Evolutionary conservation across 2,888 invertebrate species (phyloP).

Genomic region (Nebria brevicollis): DNA sequence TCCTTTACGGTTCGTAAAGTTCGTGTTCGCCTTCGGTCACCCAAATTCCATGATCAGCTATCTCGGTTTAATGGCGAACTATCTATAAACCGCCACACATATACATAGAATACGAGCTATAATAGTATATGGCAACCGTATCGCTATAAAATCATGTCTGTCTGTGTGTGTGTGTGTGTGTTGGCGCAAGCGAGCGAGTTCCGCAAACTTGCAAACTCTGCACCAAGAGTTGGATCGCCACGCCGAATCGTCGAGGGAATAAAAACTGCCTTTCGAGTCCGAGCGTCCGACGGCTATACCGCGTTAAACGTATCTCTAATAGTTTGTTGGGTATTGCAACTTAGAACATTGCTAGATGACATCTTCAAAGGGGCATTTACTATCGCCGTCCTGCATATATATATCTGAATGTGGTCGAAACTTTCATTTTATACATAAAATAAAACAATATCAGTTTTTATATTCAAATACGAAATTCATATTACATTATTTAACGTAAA

Average conservation of each 20-base stretch:
- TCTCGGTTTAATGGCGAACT: constrained; percentile 18
- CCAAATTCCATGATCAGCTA: constrained; percentile 41
- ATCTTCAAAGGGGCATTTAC: no score
- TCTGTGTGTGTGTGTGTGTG: constrained; percentile 16
- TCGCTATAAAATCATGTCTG: constrained; percentile 26
- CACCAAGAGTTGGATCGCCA: constrained; percentile 3
- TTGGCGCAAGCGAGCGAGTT: constrained; percentile 7
- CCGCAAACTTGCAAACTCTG: constrained; percentile 39
- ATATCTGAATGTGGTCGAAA: no score
- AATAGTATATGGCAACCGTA: constrained; percentile 8
- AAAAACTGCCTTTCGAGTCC: not conserved
- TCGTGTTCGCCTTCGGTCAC: constrained; percentile 39
- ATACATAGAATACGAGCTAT: not conserved
- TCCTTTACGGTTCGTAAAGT: constrained; percentile 41
- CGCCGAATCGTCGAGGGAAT: not conserved
- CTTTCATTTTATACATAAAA: no score
- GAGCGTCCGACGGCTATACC: not conserved
- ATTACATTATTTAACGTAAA: no score
- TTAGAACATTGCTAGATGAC: no score
- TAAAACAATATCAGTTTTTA: no score
- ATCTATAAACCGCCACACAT: constrained; percentile 18
- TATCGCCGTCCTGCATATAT: no score
- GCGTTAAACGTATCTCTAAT: no score
- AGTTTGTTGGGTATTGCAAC: no score
- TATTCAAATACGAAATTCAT: no score